These are phyloP conservation scores for Drosophila burlai DNA, from an alignment of 1,140 invertebrate species.

Conservation along the genomic window DNA sequence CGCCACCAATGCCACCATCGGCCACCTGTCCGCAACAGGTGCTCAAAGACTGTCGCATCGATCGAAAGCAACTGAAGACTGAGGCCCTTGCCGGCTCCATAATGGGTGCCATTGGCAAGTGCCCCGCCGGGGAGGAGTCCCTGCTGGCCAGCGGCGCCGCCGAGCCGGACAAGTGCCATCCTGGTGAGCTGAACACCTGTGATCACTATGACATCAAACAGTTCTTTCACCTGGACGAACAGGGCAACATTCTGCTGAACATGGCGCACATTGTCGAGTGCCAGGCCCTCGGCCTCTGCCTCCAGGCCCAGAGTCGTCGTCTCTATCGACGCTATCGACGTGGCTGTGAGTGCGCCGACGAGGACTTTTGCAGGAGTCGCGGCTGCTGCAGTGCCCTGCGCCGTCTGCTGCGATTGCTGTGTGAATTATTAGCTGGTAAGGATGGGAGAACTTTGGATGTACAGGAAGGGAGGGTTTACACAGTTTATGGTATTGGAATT, in stretches of 20 bases:
- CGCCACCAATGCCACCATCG: not conserved
- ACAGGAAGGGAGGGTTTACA: too few relatives aligned
- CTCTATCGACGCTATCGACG: conserved; percentile 76
- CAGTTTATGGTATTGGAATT: too few relatives aligned
- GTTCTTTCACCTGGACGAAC: conserved; percentile 82
- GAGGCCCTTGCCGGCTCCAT: conserved; percentile 79
- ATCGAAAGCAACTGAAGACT: conserved; percentile 82
- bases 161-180: conserved; percentile 62
- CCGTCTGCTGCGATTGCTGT: conserved; percentile 49
- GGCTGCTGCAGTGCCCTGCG: conserved; percentile 54
- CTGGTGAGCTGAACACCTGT: conserved; percentile 69
- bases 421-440: conserved; percentile 70
- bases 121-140: conserved; percentile 51
- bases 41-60: conserved; percentile 78
- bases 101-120: conserved; percentile 81
- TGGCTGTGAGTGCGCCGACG: conserved; percentile 66
- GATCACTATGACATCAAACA: conserved; percentile 84
- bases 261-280: conserved; percentile 78
- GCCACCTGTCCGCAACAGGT: conserved; percentile 69
- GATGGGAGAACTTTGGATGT: not conserved
- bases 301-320: conserved; percentile 62
- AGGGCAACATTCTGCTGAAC: conserved; percentile 82
- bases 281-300: conserved; percentile 61
- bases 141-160: conserved; percentile 9
- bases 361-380: conserved; percentile 35